Conservation (phyloP, 2,797 vertebrate species). For the Dallia pectoralis region DNA sequence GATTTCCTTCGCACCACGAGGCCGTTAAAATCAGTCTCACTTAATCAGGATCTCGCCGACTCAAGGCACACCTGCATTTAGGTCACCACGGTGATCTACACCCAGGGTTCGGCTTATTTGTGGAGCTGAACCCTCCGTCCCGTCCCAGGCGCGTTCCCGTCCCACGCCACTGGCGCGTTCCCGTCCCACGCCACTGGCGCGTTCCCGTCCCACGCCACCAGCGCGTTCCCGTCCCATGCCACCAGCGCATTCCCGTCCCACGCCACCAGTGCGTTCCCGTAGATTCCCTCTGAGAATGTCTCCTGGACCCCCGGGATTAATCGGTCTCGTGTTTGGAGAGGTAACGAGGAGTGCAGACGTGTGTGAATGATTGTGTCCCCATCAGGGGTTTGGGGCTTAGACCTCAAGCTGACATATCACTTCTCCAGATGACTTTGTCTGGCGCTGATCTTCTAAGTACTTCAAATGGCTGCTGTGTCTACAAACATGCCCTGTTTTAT, state of each 20-base stretch:
- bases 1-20: slow-evolving; percentile 14
- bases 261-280: slow-evolving; percentile 14
- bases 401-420: slow-evolving; percentile 7
- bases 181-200: no score
- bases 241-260: no score
- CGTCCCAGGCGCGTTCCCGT: no score
- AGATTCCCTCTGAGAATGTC: neutral
- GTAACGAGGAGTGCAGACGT: slow-evolving; percentile 7
- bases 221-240: no score
- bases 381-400: neutral
- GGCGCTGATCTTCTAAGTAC: slow-evolving; percentile 2
- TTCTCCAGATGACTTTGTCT: slow-evolving; percentile 1
- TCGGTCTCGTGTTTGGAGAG: neutral
- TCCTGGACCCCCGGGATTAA: neutral
- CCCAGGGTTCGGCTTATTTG: slow-evolving; percentile 14
- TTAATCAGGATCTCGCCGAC: slow-evolving; percentile 28
- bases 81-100: slow-evolving; percentile 33
- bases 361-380: slow-evolving; percentile 6
- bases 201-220: no score
- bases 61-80: slow-evolving; percentile 18
- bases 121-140: neutral
- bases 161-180: no score
- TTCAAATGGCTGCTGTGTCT: neutral
- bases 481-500: neutral
- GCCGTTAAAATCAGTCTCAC: slow-evolving; percentile 29